phyloP scores from a whole-genome alignment of 2,113 vertebrate genomes.

The Cyrtonyx montezumae region DNA sequence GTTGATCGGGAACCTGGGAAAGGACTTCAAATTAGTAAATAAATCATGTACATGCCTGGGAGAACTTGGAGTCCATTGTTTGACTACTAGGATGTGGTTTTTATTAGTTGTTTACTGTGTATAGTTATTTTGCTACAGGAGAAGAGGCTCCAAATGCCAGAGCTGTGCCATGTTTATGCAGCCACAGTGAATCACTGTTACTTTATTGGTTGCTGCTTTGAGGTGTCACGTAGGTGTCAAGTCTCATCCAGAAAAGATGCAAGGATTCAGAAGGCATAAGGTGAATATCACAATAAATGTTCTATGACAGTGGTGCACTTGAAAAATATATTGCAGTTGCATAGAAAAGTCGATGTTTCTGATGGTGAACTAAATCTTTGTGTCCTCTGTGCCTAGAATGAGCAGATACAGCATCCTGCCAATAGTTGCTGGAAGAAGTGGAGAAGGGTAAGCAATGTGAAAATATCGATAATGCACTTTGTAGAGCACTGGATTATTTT shows the following conservation, averaged over 20 bases:
- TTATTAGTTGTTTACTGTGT: not conserved
- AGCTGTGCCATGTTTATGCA: not conserved
- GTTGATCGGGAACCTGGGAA: not conserved
- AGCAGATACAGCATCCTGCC: conserved; percentile 17
- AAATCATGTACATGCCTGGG: accelerated
- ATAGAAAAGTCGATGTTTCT: conserved; percentile 12
- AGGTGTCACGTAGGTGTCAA: not conserved
- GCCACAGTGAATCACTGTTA: not conserved
- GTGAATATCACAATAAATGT: conserved; percentile 29
- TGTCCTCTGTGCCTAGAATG: conserved; percentile 58
- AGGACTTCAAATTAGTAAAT: not conserved
- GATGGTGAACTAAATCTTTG: conserved; percentile 41
- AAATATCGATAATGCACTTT: not conserved
- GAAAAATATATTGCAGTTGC: not conserved
- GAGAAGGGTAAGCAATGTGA: conserved; percentile 57
- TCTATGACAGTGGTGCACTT: not conserved
- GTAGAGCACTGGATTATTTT: not conserved
- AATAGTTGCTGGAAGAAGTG: not conserved
- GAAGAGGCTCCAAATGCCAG: not conserved
- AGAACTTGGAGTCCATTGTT: not conserved
- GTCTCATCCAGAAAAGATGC: not conserved
- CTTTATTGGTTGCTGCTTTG: not conserved
- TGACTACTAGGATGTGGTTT: not conserved
- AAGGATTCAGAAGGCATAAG: not conserved
- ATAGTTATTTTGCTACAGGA: conserved; percentile 1